A percentile compares a stretch with the other conserved stretches of the same genome.
These are phyloP conservation scores for Grus americana DNA, from an alignment of 2,113 vertebrate genomes.

Conservation along the genomic window DNA sequence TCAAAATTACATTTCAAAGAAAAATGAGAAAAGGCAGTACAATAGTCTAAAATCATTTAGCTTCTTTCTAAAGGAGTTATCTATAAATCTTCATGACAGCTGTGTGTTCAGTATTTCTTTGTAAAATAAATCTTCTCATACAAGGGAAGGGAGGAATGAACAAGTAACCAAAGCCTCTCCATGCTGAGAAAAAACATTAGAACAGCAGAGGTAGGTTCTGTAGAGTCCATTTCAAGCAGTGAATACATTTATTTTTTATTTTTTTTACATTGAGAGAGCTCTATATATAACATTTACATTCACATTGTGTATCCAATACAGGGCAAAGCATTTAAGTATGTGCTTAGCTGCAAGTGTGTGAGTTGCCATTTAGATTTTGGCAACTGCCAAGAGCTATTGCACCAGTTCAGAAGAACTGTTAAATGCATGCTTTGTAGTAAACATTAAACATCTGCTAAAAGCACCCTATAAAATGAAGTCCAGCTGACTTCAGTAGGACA, in stretches of 20 bases:
- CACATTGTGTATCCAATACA: not conserved
- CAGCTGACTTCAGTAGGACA: not conserved
- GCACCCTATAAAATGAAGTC: not conserved
- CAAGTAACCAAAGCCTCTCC: not conserved
- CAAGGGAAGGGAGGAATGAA: not conserved
- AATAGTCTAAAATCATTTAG: conserved; percentile 9
- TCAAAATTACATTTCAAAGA: conserved; percentile 32
- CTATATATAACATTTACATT: not conserved
- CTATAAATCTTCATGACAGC: conserved; percentile 44
- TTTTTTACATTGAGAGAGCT: not conserved
- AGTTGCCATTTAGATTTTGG: not conserved
- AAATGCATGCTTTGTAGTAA: not conserved
- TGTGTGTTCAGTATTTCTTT: conserved; percentile 19
- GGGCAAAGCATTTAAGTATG: not conserved
- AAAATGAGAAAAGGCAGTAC: conserved; percentile 3
- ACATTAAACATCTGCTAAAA: not conserved
- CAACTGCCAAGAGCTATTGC: not conserved
- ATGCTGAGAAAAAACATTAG: not conserved
- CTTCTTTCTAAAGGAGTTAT: conserved; percentile 38
- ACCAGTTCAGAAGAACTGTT: not conserved
- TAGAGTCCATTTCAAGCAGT: not conserved
- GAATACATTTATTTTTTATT: not conserved
- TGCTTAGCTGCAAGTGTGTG: not conserved
- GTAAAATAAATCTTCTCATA: conserved; percentile 14
- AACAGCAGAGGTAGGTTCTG: not conserved